A percentile compares a stretch with the other conserved stretches of the same genome.
These are phyloP conservation scores for Cenopis cana DNA, from an alignment of 2,888 invertebrate genomes.

Conservation along the genomic window DNA sequence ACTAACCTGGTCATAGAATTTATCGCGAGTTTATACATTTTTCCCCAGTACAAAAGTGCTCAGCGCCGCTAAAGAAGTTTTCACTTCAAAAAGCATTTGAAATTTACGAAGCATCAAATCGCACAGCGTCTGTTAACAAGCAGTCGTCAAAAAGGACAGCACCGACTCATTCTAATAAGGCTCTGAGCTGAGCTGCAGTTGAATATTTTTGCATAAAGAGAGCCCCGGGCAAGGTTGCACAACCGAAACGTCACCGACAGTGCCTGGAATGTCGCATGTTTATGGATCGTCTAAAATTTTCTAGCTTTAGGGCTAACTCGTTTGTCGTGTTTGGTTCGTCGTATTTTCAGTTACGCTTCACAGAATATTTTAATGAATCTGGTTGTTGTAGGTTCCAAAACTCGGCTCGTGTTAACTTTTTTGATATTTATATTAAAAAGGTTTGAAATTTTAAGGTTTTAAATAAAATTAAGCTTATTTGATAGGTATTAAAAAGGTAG, in stretches of 20 bases:
- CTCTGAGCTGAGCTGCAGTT: constrained; percentile 27
- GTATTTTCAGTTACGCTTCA: too few relatives aligned
- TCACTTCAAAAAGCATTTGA: too few relatives aligned
- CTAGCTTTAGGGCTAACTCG: background rate
- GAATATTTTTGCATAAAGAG: constrained; percentile 41
- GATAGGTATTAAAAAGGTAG: too few relatives aligned
- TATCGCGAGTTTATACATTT: too few relatives aligned
- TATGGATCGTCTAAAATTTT: background rate
- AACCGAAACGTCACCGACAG: constrained; percentile 10
- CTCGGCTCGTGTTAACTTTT: too few relatives aligned
- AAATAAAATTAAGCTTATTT: too few relatives aligned
- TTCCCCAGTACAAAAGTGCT: too few relatives aligned
- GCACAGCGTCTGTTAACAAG: constrained; percentile 17
- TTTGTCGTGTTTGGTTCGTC: background rate
- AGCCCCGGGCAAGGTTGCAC: constrained; percentile 1
- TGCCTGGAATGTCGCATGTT: background rate
- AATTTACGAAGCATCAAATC: constrained; percentile 8
- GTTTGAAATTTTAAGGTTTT: too few relatives aligned
- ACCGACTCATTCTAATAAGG: background rate
- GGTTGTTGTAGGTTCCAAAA: too few relatives aligned
- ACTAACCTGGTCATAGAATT: too few relatives aligned
- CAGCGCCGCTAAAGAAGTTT: too few relatives aligned
- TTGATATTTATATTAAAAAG: too few relatives aligned
- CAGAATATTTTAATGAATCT: constrained; percentile 4
- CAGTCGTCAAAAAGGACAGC: constrained; percentile 22